phyloP scores from a whole-genome alignment of 2,113 vertebrate species.

The Paralichthys olivaceus region DNA sequence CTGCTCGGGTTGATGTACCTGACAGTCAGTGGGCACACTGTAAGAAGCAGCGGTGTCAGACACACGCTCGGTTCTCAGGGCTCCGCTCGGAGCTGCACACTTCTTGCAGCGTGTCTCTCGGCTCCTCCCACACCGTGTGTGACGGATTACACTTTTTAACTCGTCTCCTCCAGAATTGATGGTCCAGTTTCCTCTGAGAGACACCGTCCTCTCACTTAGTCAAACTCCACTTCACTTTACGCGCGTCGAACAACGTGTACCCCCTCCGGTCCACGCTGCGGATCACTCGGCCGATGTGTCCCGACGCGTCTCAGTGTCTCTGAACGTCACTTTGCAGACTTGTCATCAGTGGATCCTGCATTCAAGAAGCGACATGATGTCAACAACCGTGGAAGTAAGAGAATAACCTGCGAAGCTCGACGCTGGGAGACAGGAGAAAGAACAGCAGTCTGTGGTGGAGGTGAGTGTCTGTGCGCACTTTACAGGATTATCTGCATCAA shows the following conservation, averaged over 20 bases:
- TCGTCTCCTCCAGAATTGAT: slow-evolving; percentile 3
- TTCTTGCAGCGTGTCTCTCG: slow-evolving; percentile 21
- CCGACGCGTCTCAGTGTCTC: not conserved
- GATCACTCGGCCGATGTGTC: not conserved
- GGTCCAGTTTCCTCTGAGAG: slow-evolving; percentile 4
- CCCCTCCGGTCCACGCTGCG: not conserved
- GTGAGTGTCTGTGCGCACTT: slow-evolving; percentile 60
- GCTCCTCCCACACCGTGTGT: slow-evolving; percentile 70
- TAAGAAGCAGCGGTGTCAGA: not conserved
- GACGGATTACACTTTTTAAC: slow-evolving; percentile 56
- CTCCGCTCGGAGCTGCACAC: not conserved
- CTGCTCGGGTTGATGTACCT: slow-evolving; percentile 7
- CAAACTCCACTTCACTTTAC: not conserved
- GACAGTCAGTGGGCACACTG: not conserved
- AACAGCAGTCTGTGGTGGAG: slow-evolving; percentile 38
- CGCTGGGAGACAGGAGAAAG: not conserved
- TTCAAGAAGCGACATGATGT: slow-evolving; percentile 33
- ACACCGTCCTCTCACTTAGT: not conserved
- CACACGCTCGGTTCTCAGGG: not conserved
- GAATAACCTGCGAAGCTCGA: not conserved
- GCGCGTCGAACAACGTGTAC: too few species aligned
- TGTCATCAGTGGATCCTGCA: not conserved
- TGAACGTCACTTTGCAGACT: slow-evolving; percentile 21
- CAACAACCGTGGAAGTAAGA: slow-evolving; percentile 28
- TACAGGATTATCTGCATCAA: slow-evolving; percentile 49